These are phyloP conservation scores for Hemicordylus capensis DNA, from an alignment of 2,113 vertebrate species.

Conservation along the genomic window DNA sequence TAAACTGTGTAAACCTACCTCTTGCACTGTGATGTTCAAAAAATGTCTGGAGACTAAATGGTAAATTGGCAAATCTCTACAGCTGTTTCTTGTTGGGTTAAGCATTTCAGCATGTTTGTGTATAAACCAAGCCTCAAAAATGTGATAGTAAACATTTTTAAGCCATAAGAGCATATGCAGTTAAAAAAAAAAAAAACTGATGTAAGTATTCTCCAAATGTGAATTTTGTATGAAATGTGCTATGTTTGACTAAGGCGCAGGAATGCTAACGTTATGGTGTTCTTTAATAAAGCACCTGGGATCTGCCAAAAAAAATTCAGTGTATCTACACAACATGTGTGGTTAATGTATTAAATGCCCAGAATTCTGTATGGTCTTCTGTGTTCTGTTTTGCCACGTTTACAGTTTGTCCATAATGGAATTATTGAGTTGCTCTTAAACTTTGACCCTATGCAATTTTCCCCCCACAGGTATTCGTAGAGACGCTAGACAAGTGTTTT, in stretches of 20 bases:
- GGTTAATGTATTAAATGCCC: conserved; percentile 27
- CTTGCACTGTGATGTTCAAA: neutral
- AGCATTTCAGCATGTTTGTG: neutral
- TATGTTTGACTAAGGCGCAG: neutral
- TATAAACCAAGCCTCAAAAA: neutral
- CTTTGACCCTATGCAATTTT: conserved; percentile 35
- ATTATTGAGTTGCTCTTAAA: conserved; percentile 40
- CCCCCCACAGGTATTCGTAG: conserved; percentile 91
- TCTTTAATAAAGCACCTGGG: neutral
- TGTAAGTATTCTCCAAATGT: neutral
- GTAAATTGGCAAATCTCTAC: neutral
- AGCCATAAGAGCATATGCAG: neutral
- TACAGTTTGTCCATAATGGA: conserved; percentile 5
- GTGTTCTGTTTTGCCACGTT: conserved; percentile 36
- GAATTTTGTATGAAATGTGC: neutral
- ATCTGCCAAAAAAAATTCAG: neutral
- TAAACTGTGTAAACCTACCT: neutral
- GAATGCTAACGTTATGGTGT: neutral
- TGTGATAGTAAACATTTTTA: neutral
- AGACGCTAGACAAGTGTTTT: conserved; percentile 99
- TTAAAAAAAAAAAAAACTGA: neutral
- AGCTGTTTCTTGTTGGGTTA: neutral
- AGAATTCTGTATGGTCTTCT: conserved; percentile 4
- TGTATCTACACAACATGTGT: conserved; percentile 16
- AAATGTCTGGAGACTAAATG: neutral